Evolutionary conservation across 2,113 vertebrate species (phyloP), one percentile per base, ranked within the genome.

Genomic region (Orthochromis malagaraziensis): DNA sequence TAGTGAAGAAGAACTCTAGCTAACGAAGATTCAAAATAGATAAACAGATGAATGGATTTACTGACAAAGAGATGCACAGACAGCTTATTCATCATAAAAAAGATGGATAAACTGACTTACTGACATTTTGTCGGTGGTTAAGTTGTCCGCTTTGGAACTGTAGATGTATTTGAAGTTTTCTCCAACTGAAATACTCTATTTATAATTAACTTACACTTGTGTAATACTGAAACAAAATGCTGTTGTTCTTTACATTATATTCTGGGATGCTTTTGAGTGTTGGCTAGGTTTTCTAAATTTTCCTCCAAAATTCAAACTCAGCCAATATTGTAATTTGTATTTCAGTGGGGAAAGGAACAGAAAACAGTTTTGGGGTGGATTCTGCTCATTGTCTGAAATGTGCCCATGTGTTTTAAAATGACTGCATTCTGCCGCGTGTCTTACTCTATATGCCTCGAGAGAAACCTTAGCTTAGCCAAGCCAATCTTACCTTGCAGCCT

Each of bases 1-100:
- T 68, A 54, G 81, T 21, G 35, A 58, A 79, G 85, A 55, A 84
- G 60, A 38, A 83, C 85, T 89, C 33, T 11, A 84, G 84, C 85
- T 58, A 65, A 65, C 49, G 87, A n/a, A 84, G 84, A 93, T 33
- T 29, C 63, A 91, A 79, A 65, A 53, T 26, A 70, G 79, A 91
- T 54, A 79, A 87, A 87, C 53, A 80, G 26, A 93, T 81, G 42
- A 79, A 84, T 88, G 79, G 38, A 79, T 60, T 45, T 33, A 84
- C 29, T 21, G 58, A 83, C 55, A 57, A 31, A 68, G 40, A 83
- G 45, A 84, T 53, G 55, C 31, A 91, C 8, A 60, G 70, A 29
- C 42, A 77, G 17, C 42, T 51, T 77, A 77, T 77, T 77, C 29
- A 51, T 31, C 17, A 77, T 31, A 51, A 31, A 19, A 31, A 49